Base-by-base conservation (phyloP, 1,140 invertebrate species). In the Notospermus geniculatus region DNA sequence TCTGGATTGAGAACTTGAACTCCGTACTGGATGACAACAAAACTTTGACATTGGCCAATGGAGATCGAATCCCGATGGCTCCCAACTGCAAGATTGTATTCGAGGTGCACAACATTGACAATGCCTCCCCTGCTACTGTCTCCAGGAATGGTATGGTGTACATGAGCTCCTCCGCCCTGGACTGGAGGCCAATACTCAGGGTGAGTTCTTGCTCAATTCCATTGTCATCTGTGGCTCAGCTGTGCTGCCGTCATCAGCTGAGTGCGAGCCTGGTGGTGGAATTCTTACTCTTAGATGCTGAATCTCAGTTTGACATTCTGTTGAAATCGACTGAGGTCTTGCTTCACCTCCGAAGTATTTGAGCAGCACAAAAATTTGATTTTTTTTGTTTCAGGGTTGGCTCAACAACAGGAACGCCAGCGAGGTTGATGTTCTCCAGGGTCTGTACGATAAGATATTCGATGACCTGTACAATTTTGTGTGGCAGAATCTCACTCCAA, bases 321-420 rank as follows among this genome's bases (percentile, higher is more conserved):
- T 36, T 36, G 15, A 36, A 36, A 36, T n/a, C n/a, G n/a, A n/a
- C n/a, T n/a, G n/a, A n/a, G n/a, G n/a, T n/a, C n/a, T n/a, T n/a
- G n/a, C n/a, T n/a, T n/a, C n/a, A n/a, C n/a, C n/a, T n/a, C n/a
- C n/a, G n/a, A n/a, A n/a, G n/a, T n/a, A n/a, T n/a, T n/a, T n/a
- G n/a, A n/a, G n/a, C n/a, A 36, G 15, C 4, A 36, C 32, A 36
- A 36, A 57, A 43, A 46, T 25, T 11, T 53, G 2, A 17, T 2
- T 29, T 27, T 28, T 2, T 55, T 17, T 41, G 0, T 67, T 67
- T n/a, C 36, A 80, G 79, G 78, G 90, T 17, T 96, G 93, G 93
- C 76, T 97, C 0, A 90, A 89, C 76, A 86, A 85, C 63, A 82
- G 91, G 59, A 88, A 88, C 23, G 66, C 83, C 5, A 80, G 86